Conservation (phyloP, 1,140 invertebrate species). For the Camponotus pennsylvanicus region DNA sequence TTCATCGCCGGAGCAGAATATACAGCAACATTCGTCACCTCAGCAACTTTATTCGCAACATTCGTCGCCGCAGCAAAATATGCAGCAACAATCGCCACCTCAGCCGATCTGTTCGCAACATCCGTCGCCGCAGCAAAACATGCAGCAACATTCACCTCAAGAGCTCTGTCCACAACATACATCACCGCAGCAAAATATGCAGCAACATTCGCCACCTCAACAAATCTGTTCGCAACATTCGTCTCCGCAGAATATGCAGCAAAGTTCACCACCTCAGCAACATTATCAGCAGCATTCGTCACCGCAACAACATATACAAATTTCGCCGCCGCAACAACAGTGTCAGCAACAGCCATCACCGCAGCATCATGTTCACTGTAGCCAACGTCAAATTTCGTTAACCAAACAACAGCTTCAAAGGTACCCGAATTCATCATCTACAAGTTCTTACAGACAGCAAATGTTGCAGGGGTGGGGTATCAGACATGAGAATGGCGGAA, state of each 20-base stretch:
- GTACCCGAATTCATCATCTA: neutral
- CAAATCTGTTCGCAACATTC: constrained; percentile 37
- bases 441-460: neutral
- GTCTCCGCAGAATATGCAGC: constrained; percentile 85
- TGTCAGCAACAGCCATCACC: constrained; percentile 31
- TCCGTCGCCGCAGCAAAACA: constrained; percentile 68
- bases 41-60: constrained; percentile 62
- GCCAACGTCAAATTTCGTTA: neutral
- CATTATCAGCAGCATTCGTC: constrained; percentile 65
- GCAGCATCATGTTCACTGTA: constrained; percentile 36
- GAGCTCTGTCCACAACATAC: constrained; percentile 46
- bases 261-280: constrained; percentile 89
- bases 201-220: constrained; percentile 42
- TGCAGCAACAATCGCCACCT: constrained; percentile 7
- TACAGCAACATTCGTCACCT: constrained; percentile 1
- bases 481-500: neutral
- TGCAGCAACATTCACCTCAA: constrained; percentile 39
- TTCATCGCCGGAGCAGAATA: constrained; percentile 2
- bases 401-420: neutral
- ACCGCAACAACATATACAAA: constrained; percentile 68
- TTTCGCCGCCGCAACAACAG: constrained; percentile 69
- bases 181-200: constrained; percentile 67
- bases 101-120: neutral
- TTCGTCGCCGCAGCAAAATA: constrained; percentile 60
- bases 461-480: neutral